A percentile compares a stretch with the other conserved stretches of the same genome.
Conservation (phyloP, 2,113 vertebrate species). For the Esox niger region DNA sequence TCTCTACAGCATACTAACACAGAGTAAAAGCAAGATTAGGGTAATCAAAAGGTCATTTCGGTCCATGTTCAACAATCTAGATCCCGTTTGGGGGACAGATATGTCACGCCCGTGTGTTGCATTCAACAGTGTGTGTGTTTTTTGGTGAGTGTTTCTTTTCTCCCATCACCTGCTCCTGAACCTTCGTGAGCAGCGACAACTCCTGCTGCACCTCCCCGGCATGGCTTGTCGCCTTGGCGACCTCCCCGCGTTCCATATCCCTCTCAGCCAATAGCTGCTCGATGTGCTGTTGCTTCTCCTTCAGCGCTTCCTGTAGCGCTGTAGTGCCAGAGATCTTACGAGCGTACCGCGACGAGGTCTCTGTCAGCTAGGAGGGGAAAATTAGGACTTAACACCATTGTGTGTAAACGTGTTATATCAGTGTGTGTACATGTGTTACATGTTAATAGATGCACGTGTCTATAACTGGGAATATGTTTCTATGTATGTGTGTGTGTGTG, state of each 20-base stretch:
- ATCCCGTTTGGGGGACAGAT: too few relatives aligned
- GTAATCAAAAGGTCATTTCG: too few relatives aligned
- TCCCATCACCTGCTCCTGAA: conserved; percentile 88
- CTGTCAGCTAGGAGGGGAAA: conserved; percentile 80
- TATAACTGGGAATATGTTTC: too few relatives aligned
- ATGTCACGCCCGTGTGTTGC: background rate
- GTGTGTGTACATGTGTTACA: too few relatives aligned
- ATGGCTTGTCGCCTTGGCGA: conserved; percentile 94
- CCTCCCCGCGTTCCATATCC: conserved; percentile 93
- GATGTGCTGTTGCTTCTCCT: conserved; percentile 99
- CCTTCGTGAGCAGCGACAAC: conserved; percentile 82
- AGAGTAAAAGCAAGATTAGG: too few relatives aligned
- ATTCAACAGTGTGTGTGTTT: background rate
- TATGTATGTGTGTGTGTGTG: too few relatives aligned
- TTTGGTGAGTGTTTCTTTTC: background rate
- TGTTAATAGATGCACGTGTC: too few relatives aligned
- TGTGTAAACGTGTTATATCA: too few relatives aligned
- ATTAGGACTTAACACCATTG: too few relatives aligned
- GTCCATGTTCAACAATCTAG: too few relatives aligned
- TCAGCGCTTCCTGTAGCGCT: conserved; percentile 93
- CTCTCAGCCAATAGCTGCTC: conserved; percentile 96
- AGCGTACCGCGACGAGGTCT: conserved; percentile 93
- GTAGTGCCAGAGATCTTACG: conserved; percentile 98
- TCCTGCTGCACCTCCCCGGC: conserved; percentile 93
- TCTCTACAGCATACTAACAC: conserved; percentile 53